Percentiles rank a stretch among this genome's conserved stretches.
Conservation (phyloP, 2,888 invertebrate species). For the Cerastoderma edule region DNA sequence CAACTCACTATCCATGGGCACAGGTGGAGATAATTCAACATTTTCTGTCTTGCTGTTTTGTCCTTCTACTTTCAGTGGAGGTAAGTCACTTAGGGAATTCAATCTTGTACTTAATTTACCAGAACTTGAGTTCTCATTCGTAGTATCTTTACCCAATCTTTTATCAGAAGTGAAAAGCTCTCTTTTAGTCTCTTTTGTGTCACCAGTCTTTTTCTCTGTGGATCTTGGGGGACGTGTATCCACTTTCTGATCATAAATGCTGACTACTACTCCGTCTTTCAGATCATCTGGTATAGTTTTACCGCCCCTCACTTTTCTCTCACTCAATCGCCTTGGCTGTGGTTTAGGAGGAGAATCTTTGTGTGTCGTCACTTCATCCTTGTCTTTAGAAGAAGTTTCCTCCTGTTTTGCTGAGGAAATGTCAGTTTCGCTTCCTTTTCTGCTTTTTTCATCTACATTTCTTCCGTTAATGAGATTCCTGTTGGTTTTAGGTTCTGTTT, state of each 20-base stretch:
- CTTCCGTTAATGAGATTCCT: not conserved
- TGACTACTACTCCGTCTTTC: slow-evolving; percentile 47
- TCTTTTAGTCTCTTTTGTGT: slow-evolving; percentile 40
- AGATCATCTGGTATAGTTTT: slow-evolving; percentile 33
- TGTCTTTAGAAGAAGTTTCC: not conserved
- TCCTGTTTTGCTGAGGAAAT: not conserved
- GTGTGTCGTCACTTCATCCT: not conserved
- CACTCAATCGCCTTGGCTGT: slow-evolving; percentile 42
- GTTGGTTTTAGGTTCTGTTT: slow-evolving; percentile 14
- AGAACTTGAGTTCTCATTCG: slow-evolving; percentile 13
- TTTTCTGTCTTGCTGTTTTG: slow-evolving; percentile 34
- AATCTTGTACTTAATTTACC: slow-evolving; percentile 32
- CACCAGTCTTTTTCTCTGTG: slow-evolving; percentile 24
- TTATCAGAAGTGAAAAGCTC: slow-evolving; percentile 42
- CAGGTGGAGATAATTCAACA: slow-evolving; percentile 55
- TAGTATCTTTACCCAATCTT: slow-evolving; percentile 3
- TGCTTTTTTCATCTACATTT: not conserved
- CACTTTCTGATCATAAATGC: slow-evolving; percentile 59
- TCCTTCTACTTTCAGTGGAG: slow-evolving; percentile 33
- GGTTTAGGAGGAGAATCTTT: slow-evolving; percentile 44
- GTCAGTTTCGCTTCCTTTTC: not conserved
- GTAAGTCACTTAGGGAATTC: slow-evolving; percentile 35
- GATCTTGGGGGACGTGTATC: slow-evolving; percentile 44
- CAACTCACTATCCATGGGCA: slow-evolving; percentile 65
- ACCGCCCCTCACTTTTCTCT: slow-evolving; percentile 29